Conservation (phyloP, 2,113 vertebrate species). For the Rostratula benghalensis region DNA sequence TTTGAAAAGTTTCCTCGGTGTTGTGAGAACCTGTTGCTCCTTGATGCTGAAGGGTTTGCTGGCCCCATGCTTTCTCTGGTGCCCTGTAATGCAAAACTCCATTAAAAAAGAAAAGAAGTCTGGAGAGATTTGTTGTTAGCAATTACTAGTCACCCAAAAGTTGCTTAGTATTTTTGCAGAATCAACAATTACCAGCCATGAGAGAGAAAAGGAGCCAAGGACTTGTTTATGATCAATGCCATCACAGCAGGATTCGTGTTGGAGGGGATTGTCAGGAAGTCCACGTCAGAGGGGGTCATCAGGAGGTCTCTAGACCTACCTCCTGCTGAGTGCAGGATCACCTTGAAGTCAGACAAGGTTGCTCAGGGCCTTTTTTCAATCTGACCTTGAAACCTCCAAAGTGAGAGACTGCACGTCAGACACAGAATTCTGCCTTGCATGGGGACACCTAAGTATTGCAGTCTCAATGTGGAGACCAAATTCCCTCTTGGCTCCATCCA, state of each 20-base stretch:
- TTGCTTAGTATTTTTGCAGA: neutral
- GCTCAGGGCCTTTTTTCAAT: neutral
- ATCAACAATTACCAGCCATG: neutral
- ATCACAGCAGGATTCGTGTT: neutral
- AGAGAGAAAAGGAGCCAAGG: neutral
- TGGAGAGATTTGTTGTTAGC: neutral
- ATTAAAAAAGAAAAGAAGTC: neutral
- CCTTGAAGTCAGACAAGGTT: neutral
- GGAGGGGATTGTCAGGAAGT: neutral
- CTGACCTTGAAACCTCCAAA: neutral
- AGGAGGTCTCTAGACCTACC: neutral
- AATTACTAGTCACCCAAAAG: neutral
- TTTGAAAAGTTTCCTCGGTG: rapidly evolving
- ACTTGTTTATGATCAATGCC: rapidly evolving
- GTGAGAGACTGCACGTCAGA: neutral
- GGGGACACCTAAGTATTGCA: rapidly evolving
- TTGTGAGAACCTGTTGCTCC: neutral
- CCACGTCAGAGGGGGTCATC: neutral
- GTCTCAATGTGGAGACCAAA: neutral
- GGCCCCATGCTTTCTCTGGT: neutral
- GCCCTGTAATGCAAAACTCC: neutral
- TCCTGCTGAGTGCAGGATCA: neutral
- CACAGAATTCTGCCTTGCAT: neutral
- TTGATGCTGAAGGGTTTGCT: neutral
- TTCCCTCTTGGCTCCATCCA: no score